Evolutionary conservation across 2,113 vertebrate species (phyloP).

Genomic region (Hassar affinis): DNA sequence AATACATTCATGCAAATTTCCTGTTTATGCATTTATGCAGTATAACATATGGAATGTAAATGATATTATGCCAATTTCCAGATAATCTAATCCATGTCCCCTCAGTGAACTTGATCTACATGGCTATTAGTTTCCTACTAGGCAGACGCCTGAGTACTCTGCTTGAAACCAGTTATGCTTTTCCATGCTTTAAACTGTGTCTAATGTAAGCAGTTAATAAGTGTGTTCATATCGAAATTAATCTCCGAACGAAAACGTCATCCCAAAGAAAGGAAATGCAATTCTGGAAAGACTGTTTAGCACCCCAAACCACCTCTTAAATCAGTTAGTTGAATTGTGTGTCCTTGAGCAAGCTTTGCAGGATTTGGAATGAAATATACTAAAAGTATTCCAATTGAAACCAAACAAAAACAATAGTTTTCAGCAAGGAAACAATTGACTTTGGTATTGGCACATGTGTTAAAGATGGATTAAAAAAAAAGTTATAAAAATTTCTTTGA

Average conservation of each 20-base stretch:
- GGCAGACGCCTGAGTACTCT: constrained; percentile 1
- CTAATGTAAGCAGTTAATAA: constrained; percentile 24
- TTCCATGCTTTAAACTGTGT: constrained; percentile 24
- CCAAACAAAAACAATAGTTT: neutral
- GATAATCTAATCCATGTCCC: constrained; percentile 4
- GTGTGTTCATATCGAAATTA: constrained; percentile 1
- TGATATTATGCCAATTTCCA: constrained; percentile 5
- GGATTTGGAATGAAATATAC: neutral
- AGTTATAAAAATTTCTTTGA: neutral
- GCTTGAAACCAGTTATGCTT: constrained; percentile 25
- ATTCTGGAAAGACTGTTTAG: neutral
- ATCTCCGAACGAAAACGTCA: constrained; percentile 10
- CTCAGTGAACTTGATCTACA: constrained; percentile 12
- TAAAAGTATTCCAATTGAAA: neutral
- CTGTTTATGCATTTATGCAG: neutral
- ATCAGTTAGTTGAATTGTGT: neutral
- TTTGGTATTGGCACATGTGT: neutral
- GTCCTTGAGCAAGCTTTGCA: neutral
- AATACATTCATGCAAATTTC: neutral
- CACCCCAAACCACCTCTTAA: neutral
- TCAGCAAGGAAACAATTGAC: neutral
- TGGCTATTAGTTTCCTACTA: constrained; percentile 21
- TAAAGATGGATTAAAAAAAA: neutral
- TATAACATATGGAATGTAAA: constrained; percentile 14
- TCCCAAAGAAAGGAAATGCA: constrained; percentile 16